Conservation (phyloP, 2,113 vertebrate genomes). For the Amazona guildingii region DNA sequence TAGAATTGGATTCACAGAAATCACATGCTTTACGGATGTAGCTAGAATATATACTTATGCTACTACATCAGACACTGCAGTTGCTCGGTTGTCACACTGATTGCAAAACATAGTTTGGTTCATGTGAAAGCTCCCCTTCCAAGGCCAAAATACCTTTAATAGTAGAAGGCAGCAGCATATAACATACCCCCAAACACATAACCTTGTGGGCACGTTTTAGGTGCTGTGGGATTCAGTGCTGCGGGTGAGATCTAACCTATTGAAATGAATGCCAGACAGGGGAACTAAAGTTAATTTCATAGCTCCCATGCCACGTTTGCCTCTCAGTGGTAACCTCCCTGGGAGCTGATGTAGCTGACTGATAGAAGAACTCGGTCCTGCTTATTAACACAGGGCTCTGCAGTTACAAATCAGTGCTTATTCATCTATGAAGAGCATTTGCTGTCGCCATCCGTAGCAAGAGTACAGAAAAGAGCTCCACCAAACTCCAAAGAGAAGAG, state of each 20-base stretch:
- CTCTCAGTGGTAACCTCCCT: neutral
- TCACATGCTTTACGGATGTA: neutral
- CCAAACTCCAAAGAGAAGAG: neutral
- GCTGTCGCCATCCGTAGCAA: neutral
- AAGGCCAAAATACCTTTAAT: neutral
- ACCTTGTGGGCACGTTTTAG: neutral
- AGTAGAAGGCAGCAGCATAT: neutral
- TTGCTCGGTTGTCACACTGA: neutral
- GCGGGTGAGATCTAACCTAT: neutral
- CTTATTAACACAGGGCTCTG: conserved; percentile 20
- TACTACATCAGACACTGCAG: neutral
- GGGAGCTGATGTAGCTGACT: neutral
- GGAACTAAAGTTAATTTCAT: neutral
- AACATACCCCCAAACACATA: neutral
- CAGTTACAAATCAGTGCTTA: conserved; percentile 44
- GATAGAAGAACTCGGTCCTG: neutral
- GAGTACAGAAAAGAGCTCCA: neutral
- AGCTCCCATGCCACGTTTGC: neutral
- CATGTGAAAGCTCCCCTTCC: neutral
- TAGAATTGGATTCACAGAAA: neutral
- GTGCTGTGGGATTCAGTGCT: neutral
- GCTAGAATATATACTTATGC: neutral
- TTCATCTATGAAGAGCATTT: conserved; percentile 31
- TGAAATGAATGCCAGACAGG: neutral
- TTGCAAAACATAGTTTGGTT: neutral